Evolutionary conservation across 2,888 invertebrate genomes (phyloP).

Genomic region (Nebria salina): DNA sequence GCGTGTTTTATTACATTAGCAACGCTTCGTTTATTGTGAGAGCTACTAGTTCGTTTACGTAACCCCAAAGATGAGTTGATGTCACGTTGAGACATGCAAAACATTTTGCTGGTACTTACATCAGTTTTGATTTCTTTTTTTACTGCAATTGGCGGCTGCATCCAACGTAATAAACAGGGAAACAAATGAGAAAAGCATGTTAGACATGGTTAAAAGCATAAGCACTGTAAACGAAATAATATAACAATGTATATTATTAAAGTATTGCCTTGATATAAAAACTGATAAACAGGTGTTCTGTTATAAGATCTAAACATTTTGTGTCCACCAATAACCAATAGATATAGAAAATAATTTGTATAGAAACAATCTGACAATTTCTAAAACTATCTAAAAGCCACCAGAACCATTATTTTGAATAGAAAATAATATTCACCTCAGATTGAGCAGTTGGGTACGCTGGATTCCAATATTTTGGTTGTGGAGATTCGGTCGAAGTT

Average conservation of each 20-base stretch:
- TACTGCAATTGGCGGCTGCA: constrained; percentile 62
- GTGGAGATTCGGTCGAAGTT: constrained; percentile 52
- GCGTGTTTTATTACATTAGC: background rate
- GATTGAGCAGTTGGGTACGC: constrained; percentile 52
- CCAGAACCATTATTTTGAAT: constrained; percentile 12
- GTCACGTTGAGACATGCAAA: constrained; percentile 36
- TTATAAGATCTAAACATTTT: too few species aligned
- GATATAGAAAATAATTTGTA: too few species aligned
- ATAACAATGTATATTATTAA: too few species aligned
- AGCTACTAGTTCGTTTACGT: constrained; percentile 26
- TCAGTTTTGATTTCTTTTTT: constrained; percentile 57
- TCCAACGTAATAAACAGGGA: constrained; percentile 54
- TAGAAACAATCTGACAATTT: too few species aligned
- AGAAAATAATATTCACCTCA: constrained; percentile 56
- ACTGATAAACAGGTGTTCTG: too few species aligned
- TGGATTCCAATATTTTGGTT: constrained; percentile 56
- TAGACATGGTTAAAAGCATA: constrained; percentile 45
- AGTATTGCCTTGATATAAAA: too few species aligned
- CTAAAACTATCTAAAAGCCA: too few species aligned
- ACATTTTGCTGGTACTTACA: constrained; percentile 60
- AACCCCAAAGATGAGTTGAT: constrained; percentile 47
- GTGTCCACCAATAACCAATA: too few species aligned
- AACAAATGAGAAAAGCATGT: constrained; percentile 50
- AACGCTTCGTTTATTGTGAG: background rate
- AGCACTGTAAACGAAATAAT: background rate